These are phyloP conservation scores for Pseudocheirus occidentalis DNA, from an alignment of 2,797 vertebrate species.

Conservation along the genomic window DNA sequence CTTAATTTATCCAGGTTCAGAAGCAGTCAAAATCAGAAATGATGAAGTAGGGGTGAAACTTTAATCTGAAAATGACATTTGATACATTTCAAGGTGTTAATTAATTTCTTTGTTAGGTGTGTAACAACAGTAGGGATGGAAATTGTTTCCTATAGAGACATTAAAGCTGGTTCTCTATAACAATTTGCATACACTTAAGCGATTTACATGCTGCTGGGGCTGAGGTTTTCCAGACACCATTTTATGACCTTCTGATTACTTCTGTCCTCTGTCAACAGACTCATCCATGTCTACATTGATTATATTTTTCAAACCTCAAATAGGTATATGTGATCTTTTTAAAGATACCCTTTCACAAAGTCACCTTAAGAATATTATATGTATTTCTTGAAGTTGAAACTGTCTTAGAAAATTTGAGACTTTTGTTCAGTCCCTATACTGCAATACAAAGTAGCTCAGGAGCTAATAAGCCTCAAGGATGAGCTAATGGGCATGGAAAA, in stretches of 20 bases:
- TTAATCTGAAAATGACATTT: not conserved
- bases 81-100: not conserved
- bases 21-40: constrained; percentile 36
- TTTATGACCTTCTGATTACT: not conserved
- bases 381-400: not conserved
- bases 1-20: not conserved
- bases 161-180: not conserved
- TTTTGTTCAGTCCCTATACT: not conserved
- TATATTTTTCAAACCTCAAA: not conserved
- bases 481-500: too few relatives aligned
- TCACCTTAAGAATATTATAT: not conserved
- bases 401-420: not conserved
- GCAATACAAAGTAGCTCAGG: not conserved
- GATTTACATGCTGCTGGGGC: not conserved
- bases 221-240: not conserved
- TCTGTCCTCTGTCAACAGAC: not conserved
- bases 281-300: not conserved
- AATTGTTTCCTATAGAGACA: not conserved
- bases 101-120: not conserved
- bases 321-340: not conserved
- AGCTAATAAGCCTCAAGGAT: not conserved
- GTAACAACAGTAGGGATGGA: not conserved
- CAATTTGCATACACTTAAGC: not conserved
- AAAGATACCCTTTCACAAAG: not conserved
- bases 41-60: not conserved